Conservation (phyloP, 2,113 vertebrate species). For the Etheostoma cragini region DNA sequence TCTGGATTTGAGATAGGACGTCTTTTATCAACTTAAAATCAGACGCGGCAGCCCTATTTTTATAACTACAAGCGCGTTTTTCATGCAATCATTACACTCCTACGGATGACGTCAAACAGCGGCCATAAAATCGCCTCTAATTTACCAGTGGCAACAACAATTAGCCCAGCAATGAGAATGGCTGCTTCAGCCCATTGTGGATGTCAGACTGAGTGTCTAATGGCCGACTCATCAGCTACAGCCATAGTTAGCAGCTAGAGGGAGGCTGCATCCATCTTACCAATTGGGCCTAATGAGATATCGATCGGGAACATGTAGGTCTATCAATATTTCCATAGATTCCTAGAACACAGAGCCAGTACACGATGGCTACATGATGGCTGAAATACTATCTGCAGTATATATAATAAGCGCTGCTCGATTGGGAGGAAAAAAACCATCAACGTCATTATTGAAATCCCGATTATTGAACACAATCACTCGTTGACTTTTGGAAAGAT, state of each 20-base stretch:
- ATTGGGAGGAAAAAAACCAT: no score
- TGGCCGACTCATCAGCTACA: slow-evolving; percentile 63
- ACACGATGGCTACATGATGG: slow-evolving; percentile 27
- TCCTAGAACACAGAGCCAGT: slow-evolving; percentile 15
- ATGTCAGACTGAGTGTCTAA: slow-evolving; percentile 67
- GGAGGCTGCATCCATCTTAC: slow-evolving; percentile 71
- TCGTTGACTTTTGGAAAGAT: no score
- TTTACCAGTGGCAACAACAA: slow-evolving; percentile 65
- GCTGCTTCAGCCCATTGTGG: slow-evolving; percentile 56
- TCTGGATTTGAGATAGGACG: background rate
- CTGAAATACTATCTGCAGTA: slow-evolving; percentile 30
- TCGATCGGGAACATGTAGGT: slow-evolving; percentile 73
- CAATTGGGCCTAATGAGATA: slow-evolving; percentile 81
- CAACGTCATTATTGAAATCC: no score
- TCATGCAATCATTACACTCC: no score
- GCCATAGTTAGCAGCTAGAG: slow-evolving; percentile 58
- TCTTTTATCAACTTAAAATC: background rate
- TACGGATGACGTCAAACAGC: slow-evolving; percentile 15
- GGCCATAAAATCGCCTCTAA: slow-evolving; percentile 61
- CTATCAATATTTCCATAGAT: slow-evolving; percentile 74
- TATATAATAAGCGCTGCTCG: no score
- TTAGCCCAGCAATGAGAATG: slow-evolving; percentile 62
- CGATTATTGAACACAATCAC: no score
- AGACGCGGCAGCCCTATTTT: background rate
- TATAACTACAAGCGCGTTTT: background rate